phyloP scores from a whole-genome alignment of 2,888 invertebrate genomes.

The Campoplex nolae region DNA sequence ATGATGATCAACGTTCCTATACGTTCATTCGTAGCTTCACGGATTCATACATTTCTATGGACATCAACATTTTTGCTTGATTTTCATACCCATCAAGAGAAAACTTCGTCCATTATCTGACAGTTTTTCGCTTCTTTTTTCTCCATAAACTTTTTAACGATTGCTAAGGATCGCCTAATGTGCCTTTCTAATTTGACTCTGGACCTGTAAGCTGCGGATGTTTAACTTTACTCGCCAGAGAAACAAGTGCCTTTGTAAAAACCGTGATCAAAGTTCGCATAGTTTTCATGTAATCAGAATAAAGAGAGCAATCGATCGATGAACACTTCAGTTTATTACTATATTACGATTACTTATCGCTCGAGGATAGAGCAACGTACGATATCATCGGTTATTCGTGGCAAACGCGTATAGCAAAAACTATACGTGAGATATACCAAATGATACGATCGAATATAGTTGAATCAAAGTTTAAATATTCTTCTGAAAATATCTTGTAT shows the following conservation, averaged over 20 bases:
- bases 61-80: background rate
- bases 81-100: background rate
- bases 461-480: background rate
- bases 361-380: conserved; percentile 8
- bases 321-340: background rate
- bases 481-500: background rate
- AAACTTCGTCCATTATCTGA: background rate
- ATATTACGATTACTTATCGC: conserved; percentile 20
- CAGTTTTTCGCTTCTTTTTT: background rate
- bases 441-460: background rate
- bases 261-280: conserved; percentile 45
- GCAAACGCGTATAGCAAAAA: background rate
- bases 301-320: conserved; percentile 1
- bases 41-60: background rate
- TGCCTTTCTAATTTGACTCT: background rate
- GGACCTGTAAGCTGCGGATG: background rate
- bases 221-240: background rate
- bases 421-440: background rate
- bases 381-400: background rate
- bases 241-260: conserved; percentile 25
- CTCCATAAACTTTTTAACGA: background rate
- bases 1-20: background rate
- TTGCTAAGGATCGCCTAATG: background rate
- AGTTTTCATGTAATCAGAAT: conserved; percentile 17
- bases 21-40: background rate